A percentile compares a stretch with the other conserved stretches of the same genome.
phyloP scores from a whole-genome alignment of 2,888 invertebrate genomes.

The Chrysomela aeneicollis region DNA sequence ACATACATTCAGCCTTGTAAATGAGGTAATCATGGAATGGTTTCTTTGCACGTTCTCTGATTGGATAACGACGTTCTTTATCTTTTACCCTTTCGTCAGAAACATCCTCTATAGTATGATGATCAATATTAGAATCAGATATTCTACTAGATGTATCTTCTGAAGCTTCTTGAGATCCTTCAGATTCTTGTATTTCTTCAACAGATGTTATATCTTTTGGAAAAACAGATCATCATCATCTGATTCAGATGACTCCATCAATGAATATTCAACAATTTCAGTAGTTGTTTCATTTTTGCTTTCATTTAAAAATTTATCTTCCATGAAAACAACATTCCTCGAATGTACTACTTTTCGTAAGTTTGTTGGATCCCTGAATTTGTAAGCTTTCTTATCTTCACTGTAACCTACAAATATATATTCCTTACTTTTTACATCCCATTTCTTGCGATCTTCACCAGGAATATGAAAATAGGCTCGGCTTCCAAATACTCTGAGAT shows the following conservation, averaged over 20 bases:
- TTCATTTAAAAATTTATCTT: not conserved
- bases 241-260: not conserved
- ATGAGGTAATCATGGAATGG: not conserved
- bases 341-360: not conserved
- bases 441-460: too few species aligned
- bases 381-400: not conserved
- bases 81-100: not conserved
- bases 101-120: not conserved
- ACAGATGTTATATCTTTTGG: not conserved
- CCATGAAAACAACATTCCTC: slow-evolving; percentile 9
- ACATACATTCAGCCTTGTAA: not conserved
- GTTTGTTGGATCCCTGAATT: not conserved
- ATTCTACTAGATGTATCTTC: not conserved
- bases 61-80: slow-evolving; percentile 3
- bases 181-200: not conserved
- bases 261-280: not conserved
- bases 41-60: not conserved
- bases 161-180: not conserved
- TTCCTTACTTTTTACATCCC: too few species aligned
- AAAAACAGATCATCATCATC: not conserved
- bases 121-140: not conserved
- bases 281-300: too few species aligned
- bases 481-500: too few species aligned
- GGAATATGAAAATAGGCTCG: too few species aligned
- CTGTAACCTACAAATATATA: too few species aligned